Base-by-base conservation (phyloP, 2,797 vertebrate genomes). In the Perodicticus potto region DNA sequence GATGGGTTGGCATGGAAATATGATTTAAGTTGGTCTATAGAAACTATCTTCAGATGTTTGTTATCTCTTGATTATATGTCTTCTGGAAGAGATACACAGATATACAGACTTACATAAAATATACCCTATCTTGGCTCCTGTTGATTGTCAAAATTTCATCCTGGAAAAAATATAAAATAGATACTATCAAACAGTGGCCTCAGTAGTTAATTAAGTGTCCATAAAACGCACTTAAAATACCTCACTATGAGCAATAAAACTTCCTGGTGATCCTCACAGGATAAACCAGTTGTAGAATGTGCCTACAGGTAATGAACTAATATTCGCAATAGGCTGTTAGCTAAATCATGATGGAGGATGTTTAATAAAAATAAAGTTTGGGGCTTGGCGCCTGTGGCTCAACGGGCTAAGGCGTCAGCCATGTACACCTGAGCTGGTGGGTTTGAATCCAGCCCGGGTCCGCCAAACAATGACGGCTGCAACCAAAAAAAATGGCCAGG, bases 141-240 rank as follows among this genome's bases (percentile, higher is more conserved):
- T 23, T 34, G 49, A 87, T 70, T 72, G 53, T 29, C n/a, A 76
- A 80, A 5, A 27, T 76, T 93, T 93, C 37, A 72, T 72, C 86
- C 86, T 74, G 92, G 70, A 80, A 90, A 80, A 96, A 73, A 78
- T 43, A 55, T 63, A 43, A 92, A 74, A 9, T 53, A 11, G 25
- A 61, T 86, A 17, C 84, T 74, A 70, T 80, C 14, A 43, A 69
- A 87, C 65, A 91, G 81, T 85, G 59, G 63, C 12, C 23, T 82
- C 61, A 61, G 67, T 88, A 59, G 82, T 76, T 67, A 32, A 45
- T 14, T 88, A 81, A 72, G 40, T n/a, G 53, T 88, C 65, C 77
- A 1, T 43, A 14, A 19, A 80, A 11, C 49, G 53, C 40, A 43
- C 7, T 77, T 69, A 84, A 1, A 59, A 27, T 37, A 37, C 5